phyloP scores from a whole-genome alignment of 2,113 vertebrate genomes.

The Eidolon helvum region DNA sequence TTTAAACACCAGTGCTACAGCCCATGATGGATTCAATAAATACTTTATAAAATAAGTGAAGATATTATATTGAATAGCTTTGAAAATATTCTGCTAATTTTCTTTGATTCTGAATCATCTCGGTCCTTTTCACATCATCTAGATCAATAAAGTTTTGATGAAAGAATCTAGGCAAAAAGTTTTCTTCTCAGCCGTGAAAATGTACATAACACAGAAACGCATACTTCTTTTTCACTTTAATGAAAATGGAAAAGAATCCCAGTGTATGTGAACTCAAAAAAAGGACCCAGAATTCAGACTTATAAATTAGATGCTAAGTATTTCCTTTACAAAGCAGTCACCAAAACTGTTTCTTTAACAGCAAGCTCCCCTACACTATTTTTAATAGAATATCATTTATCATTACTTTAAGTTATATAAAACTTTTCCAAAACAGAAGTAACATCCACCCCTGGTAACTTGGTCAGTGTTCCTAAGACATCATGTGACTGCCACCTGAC shows the following conservation, averaged over 20 bases:
- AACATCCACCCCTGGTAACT: too few relatives aligned
- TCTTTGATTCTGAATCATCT: not conserved
- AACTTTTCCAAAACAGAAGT: not conserved
- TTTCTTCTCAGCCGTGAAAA: not conserved
- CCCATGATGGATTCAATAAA: not conserved
- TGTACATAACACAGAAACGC: not conserved
- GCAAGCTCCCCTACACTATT: too few relatives aligned
- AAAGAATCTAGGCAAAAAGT: not conserved
- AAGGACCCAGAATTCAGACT: not conserved
- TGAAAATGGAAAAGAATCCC: not conserved
- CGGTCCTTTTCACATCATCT: not conserved
- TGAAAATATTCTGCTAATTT: not conserved
- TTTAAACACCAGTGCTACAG: not conserved
- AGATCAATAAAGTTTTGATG: not conserved
- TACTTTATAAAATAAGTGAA: not conserved
- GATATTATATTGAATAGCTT: not conserved
- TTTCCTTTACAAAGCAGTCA: not conserved
- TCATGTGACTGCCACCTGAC: rapidly evolving
- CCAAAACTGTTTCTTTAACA: not conserved
- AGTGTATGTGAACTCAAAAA: not conserved
- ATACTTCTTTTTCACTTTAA: not conserved
- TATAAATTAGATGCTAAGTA: not conserved
- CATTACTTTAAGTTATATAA: not conserved
- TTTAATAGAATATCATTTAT: not conserved
- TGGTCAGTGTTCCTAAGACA: rapidly evolving